Evolutionary conservation across 2,113 vertebrate genomes (phyloP).

Genomic region (Dunckerocampus dactyliophorus): DNA sequence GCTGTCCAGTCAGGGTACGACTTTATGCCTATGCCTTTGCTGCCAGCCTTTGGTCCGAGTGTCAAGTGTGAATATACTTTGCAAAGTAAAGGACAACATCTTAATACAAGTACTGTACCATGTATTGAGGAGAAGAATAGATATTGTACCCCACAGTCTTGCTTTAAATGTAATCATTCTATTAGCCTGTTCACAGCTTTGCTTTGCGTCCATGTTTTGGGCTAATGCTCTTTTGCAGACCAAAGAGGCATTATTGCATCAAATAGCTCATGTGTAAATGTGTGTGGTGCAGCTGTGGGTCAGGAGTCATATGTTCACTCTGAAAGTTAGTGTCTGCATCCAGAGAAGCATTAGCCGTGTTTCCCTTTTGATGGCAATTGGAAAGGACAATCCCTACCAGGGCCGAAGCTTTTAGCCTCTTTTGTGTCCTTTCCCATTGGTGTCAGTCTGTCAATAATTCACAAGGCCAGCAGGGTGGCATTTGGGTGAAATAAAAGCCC

Average conservation of each 20-base stretch:
- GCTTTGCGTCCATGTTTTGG: constrained; percentile 26
- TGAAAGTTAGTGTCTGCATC: constrained; percentile 44
- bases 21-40: no score
- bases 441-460: constrained; percentile 76
- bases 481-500: constrained; percentile 71
- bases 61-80: constrained; percentile 20
- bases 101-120: constrained; percentile 20
- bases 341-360: constrained; percentile 48
- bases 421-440: constrained; percentile 70
- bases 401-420: constrained; percentile 66
- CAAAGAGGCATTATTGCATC: constrained; percentile 41
- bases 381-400: constrained; percentile 65
- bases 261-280: constrained; percentile 12
- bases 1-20: no score
- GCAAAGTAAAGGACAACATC: constrained; percentile 43
- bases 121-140: no score
- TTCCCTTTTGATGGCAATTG: constrained; percentile 58
- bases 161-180: constrained; percentile 42
- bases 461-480: constrained; percentile 70
- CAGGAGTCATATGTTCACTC: constrained; percentile 46
- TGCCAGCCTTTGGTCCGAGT: neutral
- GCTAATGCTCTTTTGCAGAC: constrained; percentile 11
- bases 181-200: constrained; percentile 45
- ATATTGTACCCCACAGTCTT: no score
- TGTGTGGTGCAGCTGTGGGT: constrained; percentile 35